Conservation (phyloP, 2,113 vertebrate species). For the Bubo scandiacus region DNA sequence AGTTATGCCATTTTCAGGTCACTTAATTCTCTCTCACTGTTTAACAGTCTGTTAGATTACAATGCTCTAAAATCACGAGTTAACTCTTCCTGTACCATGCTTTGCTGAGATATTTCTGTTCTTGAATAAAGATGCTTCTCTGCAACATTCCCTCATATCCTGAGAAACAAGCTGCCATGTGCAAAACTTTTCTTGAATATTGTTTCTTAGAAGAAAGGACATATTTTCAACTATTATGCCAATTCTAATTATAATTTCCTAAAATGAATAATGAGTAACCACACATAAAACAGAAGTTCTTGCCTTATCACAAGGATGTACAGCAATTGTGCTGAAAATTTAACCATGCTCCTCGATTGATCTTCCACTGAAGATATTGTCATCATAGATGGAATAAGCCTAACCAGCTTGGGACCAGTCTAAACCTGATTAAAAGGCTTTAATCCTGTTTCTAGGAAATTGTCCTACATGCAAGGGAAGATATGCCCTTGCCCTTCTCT, state of each 20-base stretch:
- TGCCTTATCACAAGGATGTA: neutral
- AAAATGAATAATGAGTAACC: neutral
- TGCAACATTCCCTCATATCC: neutral
- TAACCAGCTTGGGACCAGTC: neutral
- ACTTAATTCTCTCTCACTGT: slow-evolving; percentile 76
- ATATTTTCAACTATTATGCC: neutral
- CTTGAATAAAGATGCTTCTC: neutral
- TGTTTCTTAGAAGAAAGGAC: neutral
- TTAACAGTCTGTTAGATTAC: slow-evolving; percentile 73
- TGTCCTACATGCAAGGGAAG: neutral
- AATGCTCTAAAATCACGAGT: slow-evolving; percentile 59
- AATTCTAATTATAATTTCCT: neutral
- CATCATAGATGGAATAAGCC: neutral
- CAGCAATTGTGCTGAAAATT: neutral
- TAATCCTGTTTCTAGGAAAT: neutral
- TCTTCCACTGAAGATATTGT: neutral
- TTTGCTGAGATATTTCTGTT: slow-evolving; percentile 32
- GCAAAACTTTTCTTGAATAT: neutral
- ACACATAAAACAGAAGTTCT: neutral
- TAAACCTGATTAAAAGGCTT: neutral
- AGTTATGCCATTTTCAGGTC: slow-evolving; percentile 79
- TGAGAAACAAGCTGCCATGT: neutral
- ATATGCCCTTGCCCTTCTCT: neutral
- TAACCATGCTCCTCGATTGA: neutral
- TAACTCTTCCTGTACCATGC: slow-evolving; percentile 53